These are phyloP conservation scores for Phoebastria nigripes DNA, from an alignment of 2,797 vertebrate species.

Conservation along the genomic window DNA sequence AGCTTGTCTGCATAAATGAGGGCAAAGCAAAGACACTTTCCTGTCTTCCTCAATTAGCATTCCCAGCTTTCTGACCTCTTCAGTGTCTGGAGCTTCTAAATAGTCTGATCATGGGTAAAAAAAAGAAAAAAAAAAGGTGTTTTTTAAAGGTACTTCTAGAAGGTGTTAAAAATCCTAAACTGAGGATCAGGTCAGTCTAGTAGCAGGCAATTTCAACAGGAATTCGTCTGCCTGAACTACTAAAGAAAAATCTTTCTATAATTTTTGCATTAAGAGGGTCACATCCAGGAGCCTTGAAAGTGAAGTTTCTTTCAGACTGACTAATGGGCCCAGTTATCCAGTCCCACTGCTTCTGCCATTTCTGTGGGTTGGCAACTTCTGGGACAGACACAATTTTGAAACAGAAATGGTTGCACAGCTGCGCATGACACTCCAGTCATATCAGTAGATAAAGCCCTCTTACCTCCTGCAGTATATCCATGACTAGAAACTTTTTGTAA, in stretches of 20 bases:
- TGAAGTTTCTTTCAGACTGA: not conserved
- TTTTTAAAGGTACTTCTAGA: not conserved
- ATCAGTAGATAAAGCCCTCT: not conserved
- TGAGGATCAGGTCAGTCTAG: not conserved
- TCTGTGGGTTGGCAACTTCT: not conserved
- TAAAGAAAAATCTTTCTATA: not conserved
- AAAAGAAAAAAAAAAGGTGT: fast-evolving
- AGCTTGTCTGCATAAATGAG: not conserved
- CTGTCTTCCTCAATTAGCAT: not conserved
- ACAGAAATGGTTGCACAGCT: not conserved
- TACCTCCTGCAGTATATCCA: not conserved
- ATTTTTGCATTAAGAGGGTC: not conserved
- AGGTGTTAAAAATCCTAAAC: not conserved
- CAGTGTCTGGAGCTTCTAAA: not conserved
- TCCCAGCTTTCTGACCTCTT: not conserved
- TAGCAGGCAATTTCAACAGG: not conserved
- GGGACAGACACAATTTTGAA: not conserved
- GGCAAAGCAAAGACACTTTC: not conserved
- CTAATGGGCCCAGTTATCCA: not conserved
- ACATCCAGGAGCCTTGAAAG: not conserved
- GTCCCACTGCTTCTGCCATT: not conserved
- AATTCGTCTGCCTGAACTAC: not conserved
- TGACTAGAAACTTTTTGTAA: not conserved
- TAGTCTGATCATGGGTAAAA: not conserved
- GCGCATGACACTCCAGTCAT: not conserved